phyloP scores from a whole-genome alignment of 2,113 vertebrate genomes.

The Carlito syrichta region DNA sequence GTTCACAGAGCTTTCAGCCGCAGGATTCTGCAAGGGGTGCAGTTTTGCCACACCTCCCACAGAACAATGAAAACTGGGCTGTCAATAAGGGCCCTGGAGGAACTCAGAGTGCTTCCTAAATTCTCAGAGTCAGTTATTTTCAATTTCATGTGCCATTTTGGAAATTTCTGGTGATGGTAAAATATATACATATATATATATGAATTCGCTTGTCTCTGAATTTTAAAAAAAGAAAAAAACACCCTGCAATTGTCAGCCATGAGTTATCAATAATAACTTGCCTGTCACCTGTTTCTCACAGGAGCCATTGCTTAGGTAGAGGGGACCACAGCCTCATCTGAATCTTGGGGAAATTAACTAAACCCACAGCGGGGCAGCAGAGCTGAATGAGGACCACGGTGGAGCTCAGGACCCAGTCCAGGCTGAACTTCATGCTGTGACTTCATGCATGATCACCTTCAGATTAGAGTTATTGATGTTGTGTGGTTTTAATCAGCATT shows the following conservation, averaged over 20 bases:
- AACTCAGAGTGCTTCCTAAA: neutral
- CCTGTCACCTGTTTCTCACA: neutral
- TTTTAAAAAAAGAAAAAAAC: neutral
- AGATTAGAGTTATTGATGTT: neutral
- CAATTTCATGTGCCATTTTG: neutral
- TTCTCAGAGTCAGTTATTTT: conserved; percentile 19
- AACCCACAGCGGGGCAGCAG: neutral
- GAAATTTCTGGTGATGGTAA: neutral
- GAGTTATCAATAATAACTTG: neutral
- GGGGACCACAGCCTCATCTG: neutral
- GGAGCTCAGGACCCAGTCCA: neutral
- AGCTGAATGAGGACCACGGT: neutral
- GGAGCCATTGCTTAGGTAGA: neutral
- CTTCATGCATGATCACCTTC: neutral
- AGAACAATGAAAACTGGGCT: neutral
- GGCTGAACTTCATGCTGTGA: neutral
- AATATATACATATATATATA: no score
- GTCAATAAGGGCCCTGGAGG: neutral
- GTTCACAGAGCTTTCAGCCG: neutral
- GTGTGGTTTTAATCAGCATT: neutral
- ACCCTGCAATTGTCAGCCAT: neutral
- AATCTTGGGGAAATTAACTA: neutral
- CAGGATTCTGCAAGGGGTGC: neutral
- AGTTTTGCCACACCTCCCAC: neutral
- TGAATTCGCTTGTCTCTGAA: no score